Percentiles rank a stretch among this genome's conserved stretches.
Evolutionary conservation across 2,797 vertebrate species (phyloP).

Genomic region (Tadarida brasiliensis): DNA sequence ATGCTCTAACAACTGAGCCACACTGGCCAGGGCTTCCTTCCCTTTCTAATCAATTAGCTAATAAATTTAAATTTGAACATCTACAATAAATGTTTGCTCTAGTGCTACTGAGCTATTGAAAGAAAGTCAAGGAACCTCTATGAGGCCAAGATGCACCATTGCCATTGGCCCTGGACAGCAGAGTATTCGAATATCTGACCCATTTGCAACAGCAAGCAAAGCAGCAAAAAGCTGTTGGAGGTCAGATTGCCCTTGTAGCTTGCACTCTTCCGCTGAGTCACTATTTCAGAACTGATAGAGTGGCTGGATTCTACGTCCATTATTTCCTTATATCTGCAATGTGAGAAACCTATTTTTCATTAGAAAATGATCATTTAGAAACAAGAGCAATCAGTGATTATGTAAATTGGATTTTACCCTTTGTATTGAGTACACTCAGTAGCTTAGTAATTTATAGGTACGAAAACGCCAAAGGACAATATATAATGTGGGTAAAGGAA

Average conservation of each 20-base stretch:
- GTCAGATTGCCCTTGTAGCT: not conserved
- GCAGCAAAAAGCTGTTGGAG: not conserved
- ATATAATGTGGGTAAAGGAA: not conserved
- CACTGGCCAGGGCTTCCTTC: not conserved
- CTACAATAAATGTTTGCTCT: not conserved
- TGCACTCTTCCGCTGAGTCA: not conserved
- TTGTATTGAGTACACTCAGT: not conserved
- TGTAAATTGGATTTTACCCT: constrained; percentile 7
- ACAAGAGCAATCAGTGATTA: not conserved
- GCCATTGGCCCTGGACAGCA: not conserved
- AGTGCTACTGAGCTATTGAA: not conserved
- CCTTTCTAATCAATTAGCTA: not conserved
- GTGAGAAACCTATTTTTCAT: constrained; percentile 7
- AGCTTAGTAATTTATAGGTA: not conserved
- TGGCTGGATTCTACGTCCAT: not conserved
- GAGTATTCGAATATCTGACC: not conserved
- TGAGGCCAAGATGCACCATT: not conserved
- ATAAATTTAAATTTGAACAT: constrained; percentile 18
- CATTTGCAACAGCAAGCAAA: not conserved
- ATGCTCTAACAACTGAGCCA: too few relatives aligned
- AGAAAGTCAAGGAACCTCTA: not conserved
- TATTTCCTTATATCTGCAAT: not conserved
- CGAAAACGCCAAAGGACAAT: constrained; percentile 7
- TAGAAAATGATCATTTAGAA: constrained; percentile 20
- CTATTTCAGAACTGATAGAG: not conserved